Evolutionary conservation across 2,113 vertebrate species (phyloP).

Genomic region (Gymnogyps californianus): DNA sequence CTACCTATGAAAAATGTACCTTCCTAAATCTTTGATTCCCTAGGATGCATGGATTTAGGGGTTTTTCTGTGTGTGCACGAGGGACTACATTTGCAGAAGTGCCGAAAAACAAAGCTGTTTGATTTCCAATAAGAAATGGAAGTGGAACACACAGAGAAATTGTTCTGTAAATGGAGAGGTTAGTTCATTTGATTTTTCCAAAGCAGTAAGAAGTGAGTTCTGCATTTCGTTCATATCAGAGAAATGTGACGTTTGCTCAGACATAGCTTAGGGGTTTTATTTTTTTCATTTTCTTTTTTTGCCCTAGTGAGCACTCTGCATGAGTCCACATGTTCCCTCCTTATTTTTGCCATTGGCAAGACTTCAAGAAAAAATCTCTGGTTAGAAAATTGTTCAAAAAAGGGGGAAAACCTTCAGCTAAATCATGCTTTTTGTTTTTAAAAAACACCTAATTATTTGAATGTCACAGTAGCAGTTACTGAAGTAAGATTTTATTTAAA

Average conservation of each 20-base stretch:
- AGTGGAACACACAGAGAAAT: background rate
- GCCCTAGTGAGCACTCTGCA: background rate
- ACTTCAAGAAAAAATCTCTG: conserved; percentile 5
- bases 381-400: background rate
- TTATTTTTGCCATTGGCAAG: conserved; percentile 24
- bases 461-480: background rate
- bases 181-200: background rate
- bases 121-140: background rate
- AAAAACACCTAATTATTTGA: background rate
- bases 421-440: background rate
- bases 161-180: background rate
- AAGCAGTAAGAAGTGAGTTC: background rate
- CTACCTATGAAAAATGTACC: background rate
- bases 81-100: background rate
- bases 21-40: background rate
- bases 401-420: background rate
- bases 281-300: background rate
- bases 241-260: conserved; percentile 5
- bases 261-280: background rate
- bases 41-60: background rate
- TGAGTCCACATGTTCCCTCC: background rate
- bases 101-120: background rate
- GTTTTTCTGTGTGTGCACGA: background rate
- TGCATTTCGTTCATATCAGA: background rate
- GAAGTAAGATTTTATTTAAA: background rate